Conservation (phyloP, 2,113 vertebrate species). For the Peromyscus californicus region DNA sequence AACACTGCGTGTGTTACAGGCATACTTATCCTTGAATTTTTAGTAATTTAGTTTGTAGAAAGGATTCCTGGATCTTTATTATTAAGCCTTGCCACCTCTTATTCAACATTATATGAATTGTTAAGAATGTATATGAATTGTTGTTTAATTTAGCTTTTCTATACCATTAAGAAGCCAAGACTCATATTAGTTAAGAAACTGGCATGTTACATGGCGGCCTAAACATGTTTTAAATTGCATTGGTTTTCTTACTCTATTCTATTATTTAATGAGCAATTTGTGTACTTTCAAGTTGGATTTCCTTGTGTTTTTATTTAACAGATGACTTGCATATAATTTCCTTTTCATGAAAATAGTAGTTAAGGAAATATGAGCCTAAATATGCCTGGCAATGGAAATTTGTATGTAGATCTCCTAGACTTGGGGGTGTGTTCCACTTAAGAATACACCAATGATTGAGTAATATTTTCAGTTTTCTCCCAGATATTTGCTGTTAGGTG, state of each 20-base stretch:
- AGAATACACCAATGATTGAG: not conserved
- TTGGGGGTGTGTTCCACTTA: constrained; percentile 33
- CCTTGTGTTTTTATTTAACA: constrained; percentile 63
- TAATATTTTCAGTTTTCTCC: not conserved
- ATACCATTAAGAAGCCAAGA: constrained; percentile 51
- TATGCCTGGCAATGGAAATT: not conserved
- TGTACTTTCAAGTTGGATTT: constrained; percentile 58
- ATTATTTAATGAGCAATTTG: not conserved
- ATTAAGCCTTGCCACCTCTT: constrained; percentile 13
- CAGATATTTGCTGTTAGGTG: constrained; percentile 12
- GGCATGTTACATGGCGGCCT: constrained; percentile 50
- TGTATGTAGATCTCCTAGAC: not conserved
- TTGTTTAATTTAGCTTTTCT: constrained; percentile 57
- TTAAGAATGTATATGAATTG: constrained; percentile 5
- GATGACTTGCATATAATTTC: constrained; percentile 21
- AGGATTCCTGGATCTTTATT: constrained; percentile 48
- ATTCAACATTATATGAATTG: constrained; percentile 17
- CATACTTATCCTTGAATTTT: constrained; percentile 52
- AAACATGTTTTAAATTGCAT: constrained; percentile 5
- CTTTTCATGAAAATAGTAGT: constrained; percentile 60
- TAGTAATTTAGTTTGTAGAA: constrained; percentile 61
- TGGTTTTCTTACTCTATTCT: constrained; percentile 46
- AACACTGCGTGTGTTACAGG: constrained; percentile 35
- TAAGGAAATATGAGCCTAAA: constrained; percentile 51
- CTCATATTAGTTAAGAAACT: not conserved